Evolutionary conservation across 2,888 invertebrate genomes (phyloP).

Genomic region (Busseola fusca): DNA sequence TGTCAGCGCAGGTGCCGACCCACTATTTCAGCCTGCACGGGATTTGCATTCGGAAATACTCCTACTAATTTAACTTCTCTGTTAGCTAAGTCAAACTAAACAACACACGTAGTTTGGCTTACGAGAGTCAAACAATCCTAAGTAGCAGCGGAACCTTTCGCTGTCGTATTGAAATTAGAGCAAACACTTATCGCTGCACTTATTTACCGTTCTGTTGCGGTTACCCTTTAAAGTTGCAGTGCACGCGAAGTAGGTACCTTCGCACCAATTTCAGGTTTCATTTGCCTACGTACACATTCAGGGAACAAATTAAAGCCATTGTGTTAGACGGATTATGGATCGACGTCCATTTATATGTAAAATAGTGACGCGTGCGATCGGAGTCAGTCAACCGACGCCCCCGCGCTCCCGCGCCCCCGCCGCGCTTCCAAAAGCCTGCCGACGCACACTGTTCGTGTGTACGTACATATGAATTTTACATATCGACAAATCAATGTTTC

Average conservation of each 20-base stretch:
- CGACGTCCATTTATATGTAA: constrained; percentile 88
- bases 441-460: constrained; percentile 70
- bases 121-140: constrained; percentile 66
- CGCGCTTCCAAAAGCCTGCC: constrained; percentile 64
- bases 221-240: constrained; percentile 54
- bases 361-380: constrained; percentile 85
- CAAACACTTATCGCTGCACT: constrained; percentile 48
- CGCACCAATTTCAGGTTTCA: constrained; percentile 77
- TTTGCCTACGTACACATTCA: constrained; percentile 80
- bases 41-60: constrained; percentile 85
- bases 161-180: constrained; percentile 57
- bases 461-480: constrained; percentile 63
- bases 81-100: constrained; percentile 80
- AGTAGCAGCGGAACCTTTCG: constrained; percentile 44
- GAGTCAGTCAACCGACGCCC: constrained; percentile 76
- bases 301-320: constrained; percentile 86
- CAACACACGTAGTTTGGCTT: constrained; percentile 70
- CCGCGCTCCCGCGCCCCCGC: constrained; percentile 65
- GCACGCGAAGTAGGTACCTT: constrained; percentile 51
- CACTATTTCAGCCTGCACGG: constrained; percentile 73
- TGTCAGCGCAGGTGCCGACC: constrained; percentile 86
- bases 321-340: constrained; percentile 86
- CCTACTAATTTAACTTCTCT: constrained; percentile 85
- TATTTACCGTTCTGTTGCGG: constrained; percentile 60
- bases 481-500: constrained; percentile 50